Conservation (phyloP, 2,113 vertebrate species). For the Larimichthys crocea region DNA sequence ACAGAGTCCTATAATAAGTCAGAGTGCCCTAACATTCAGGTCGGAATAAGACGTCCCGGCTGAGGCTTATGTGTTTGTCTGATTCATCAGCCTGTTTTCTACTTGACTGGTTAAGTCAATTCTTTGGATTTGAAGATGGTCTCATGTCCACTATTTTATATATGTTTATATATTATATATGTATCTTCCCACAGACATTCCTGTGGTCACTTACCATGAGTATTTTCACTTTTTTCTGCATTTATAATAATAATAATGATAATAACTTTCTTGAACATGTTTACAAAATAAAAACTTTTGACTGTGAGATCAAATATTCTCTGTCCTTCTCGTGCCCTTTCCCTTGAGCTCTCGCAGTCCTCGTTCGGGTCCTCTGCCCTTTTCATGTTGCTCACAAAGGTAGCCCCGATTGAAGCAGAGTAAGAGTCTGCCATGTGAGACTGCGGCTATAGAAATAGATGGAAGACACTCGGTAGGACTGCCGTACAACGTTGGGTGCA, state of each 20-base stretch:
- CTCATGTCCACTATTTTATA: not conserved
- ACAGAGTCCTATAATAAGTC: constrained; percentile 24
- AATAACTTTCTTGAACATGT: not conserved
- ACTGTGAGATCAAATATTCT: not conserved
- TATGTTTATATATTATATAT: no score
- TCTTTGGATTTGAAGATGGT: not conserved
- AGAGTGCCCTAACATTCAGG: not conserved
- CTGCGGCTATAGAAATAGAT: constrained; percentile 27
- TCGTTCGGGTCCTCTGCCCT: not conserved
- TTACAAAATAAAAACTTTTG: not conserved
- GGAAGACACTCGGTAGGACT: constrained; percentile 12
- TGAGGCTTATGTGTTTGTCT: not conserved
- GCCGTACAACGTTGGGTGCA: constrained; percentile 24
- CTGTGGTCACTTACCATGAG: not conserved
- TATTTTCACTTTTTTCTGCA: not conserved
- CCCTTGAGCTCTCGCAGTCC: not conserved
- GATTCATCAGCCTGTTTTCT: not conserved
- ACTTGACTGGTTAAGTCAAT: not conserved
- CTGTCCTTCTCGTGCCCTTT: not conserved
- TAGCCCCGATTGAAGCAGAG: not conserved
- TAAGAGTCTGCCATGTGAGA: constrained; percentile 4
- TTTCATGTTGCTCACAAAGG: not conserved
- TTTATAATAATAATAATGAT: not conserved
- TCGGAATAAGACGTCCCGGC: constrained; percentile 7
- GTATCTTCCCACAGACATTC: not conserved